Evolutionary conservation across 2,888 invertebrate genomes (phyloP).

Genomic region (Scelioninae gen. 2): DNA sequence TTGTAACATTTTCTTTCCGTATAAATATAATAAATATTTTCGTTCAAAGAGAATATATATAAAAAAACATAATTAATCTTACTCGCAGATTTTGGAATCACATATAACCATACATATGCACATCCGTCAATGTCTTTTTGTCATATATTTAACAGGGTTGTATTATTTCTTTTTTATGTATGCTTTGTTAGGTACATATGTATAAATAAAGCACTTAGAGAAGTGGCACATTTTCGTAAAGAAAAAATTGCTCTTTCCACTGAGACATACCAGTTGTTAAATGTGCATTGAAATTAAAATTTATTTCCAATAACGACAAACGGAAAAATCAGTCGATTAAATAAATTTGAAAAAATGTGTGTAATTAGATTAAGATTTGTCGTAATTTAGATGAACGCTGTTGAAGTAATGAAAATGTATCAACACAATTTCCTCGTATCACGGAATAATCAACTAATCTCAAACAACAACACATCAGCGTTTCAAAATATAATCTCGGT

Average conservation of each 20-base stretch:
- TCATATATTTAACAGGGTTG: constrained; percentile 9
- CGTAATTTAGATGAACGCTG: too few species aligned
- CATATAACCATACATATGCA: constrained; percentile 7
- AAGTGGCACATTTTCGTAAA: constrained; percentile 61
- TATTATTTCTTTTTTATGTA: background rate
- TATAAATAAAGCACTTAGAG: constrained; percentile 61
- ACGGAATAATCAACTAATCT: background rate
- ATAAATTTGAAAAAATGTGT: too few species aligned
- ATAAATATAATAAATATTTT: constrained; percentile 1
- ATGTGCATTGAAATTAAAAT: too few species aligned
- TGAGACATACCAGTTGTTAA: constrained; percentile 12
- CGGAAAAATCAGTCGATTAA: too few species aligned
- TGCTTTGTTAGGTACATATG: constrained; percentile 50
- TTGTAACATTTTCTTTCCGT: constrained; percentile 1
- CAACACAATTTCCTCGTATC: background rate
- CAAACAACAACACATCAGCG: background rate
- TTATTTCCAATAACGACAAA: too few species aligned
- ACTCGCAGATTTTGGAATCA: constrained; percentile 22
- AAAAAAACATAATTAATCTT: constrained; percentile 27
- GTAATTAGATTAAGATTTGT: too few species aligned
- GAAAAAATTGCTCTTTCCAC: constrained; percentile 39
- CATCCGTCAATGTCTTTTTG: constrained; percentile 10
- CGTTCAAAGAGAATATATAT: background rate
- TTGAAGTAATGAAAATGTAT: too few species aligned
- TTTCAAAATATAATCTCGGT: constrained; percentile 5